Evolutionary conservation across 2,113 vertebrate species (phyloP).

Genomic region (Phyllostomus hastatus): DNA sequence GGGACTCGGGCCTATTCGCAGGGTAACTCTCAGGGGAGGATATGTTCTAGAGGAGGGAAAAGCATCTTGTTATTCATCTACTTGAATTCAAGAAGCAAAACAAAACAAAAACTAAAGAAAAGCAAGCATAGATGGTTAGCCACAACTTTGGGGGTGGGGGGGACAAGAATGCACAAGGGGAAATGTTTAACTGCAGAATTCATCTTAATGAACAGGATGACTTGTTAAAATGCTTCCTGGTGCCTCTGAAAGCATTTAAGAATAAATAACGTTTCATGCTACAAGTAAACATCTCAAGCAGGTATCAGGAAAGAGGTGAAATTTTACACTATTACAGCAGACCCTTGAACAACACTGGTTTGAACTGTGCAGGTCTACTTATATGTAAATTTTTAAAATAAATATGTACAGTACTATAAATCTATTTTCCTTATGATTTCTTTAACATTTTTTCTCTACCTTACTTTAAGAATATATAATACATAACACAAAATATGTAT

Average conservation of each 20-base stretch:
- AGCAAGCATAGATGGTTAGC: slow-evolving; percentile 76
- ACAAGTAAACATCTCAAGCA: slow-evolving; percentile 53
- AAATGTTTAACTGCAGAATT: slow-evolving; percentile 47
- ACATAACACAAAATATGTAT: not conserved
- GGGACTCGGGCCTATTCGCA: slow-evolving; percentile 91
- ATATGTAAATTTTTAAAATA: not conserved
- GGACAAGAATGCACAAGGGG: slow-evolving; percentile 41
- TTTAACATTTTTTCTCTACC: not conserved
- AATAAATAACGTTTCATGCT: slow-evolving; percentile 45
- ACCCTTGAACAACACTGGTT: not conserved
- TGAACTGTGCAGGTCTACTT: not conserved
- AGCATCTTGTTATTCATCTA: slow-evolving; percentile 84
- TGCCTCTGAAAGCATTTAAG: slow-evolving; percentile 56
- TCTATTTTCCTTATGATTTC: not conserved
- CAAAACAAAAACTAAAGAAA: slow-evolving; percentile 72
- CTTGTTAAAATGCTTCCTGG: slow-evolving; percentile 48
- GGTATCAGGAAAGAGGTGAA: slow-evolving; percentile 14
- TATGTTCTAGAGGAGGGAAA: slow-evolving; percentile 92
- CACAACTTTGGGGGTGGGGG: slow-evolving; percentile 26
- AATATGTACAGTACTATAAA: not conserved
- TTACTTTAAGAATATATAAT: not conserved
- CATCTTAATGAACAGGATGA: slow-evolving; percentile 19
- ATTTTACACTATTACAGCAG: not conserved
- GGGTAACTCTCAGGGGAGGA: slow-evolving; percentile 96
- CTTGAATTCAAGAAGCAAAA: slow-evolving; percentile 79